Evolutionary conservation across 2,113 vertebrate species (phyloP).

Genomic region (Oncorhynchus mykiss): DNA sequence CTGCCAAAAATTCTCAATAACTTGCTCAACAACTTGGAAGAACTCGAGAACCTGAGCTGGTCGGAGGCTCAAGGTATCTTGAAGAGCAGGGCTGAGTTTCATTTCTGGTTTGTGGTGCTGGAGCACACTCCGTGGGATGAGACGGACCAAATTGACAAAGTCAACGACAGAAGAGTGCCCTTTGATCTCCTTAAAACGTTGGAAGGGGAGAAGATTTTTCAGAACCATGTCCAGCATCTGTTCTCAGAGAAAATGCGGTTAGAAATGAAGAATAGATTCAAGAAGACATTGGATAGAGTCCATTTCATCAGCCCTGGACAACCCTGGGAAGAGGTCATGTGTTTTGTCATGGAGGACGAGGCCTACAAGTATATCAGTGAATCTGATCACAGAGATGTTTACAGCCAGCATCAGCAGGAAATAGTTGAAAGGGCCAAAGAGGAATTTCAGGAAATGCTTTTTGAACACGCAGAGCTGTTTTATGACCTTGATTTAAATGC

Average conservation of each 20-base stretch:
- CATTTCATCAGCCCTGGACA: slow-evolving; percentile 95
- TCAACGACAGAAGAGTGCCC: slow-evolving; percentile 88
- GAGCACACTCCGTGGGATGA: slow-evolving; percentile 95
- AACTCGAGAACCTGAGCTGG: slow-evolving; percentile 92
- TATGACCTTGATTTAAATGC: slow-evolving; percentile 98
- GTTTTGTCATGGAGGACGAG: slow-evolving; percentile 96
- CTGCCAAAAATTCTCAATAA: slow-evolving; percentile 93
- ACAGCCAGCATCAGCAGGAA: slow-evolving; percentile 93
- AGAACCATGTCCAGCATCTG: slow-evolving; percentile 93
- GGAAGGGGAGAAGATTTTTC: slow-evolving; percentile 92
- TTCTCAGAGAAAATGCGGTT: slow-evolving; percentile 89
- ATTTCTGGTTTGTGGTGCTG: slow-evolving; percentile 91
- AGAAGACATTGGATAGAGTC: slow-evolving; percentile 94
- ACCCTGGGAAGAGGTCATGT: slow-evolving; percentile 96
- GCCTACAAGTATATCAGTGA: slow-evolving; percentile 97
- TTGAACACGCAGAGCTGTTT: slow-evolving; percentile 97
- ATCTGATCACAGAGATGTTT: slow-evolving; percentile 92
- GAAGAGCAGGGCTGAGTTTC: slow-evolving; percentile 88
- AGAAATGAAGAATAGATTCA: slow-evolving; percentile 98
- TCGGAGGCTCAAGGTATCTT: slow-evolving; percentile 88
- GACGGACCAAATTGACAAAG: slow-evolving; percentile 94
- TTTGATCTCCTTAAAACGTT: slow-evolving; percentile 90
- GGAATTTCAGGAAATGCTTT: slow-evolving; percentile 99
- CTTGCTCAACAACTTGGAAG: slow-evolving; percentile 89
- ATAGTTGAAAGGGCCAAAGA: slow-evolving; percentile 99